Evolutionary conservation across 2,113 vertebrate genomes (phyloP).

Genomic region (Nerophis lumbriciformis): DNA sequence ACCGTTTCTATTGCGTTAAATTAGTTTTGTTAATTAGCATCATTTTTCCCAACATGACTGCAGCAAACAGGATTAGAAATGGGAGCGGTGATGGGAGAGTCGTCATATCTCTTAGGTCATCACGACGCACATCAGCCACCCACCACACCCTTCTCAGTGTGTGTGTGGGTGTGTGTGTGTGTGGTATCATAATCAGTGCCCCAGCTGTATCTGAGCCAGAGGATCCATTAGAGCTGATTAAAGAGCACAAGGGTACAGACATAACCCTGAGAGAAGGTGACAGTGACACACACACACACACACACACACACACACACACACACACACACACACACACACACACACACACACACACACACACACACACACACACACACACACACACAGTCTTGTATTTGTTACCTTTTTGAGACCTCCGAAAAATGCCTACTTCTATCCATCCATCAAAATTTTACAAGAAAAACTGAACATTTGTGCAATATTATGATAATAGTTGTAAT

Average conservation of each 20-base stretch:
- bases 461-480: no score
- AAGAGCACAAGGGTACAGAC: slow-evolving; percentile 59
- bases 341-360: not conserved
- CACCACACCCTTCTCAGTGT: slow-evolving; percentile 32
- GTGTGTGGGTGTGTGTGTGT: slow-evolving; percentile 27
- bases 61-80: slow-evolving; percentile 41
- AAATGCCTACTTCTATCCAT: no score
- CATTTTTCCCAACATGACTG: not conserved
- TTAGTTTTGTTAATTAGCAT: not conserved
- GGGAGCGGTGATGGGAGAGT: slow-evolving; percentile 33
- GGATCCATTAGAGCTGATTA: slow-evolving; percentile 74
- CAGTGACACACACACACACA: slow-evolving; percentile 9
- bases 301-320: slow-evolving; percentile 5
- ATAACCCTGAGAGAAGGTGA: slow-evolving; percentile 70
- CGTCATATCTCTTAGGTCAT: slow-evolving; percentile 50
- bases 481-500: no score
- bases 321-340: not conserved
- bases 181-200: slow-evolving; percentile 46
- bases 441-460: no score
- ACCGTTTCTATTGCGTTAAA: no score
- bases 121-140: slow-evolving; percentile 24
- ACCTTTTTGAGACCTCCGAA: no score
- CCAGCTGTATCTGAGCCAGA: slow-evolving; percentile 63
- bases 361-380: no score
- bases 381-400: no score